A percentile compares a stretch with the other conserved stretches of the same genome.
These are phyloP conservation scores for Passer domesticus DNA, from an alignment of 2,113 vertebrate species.

Conservation along the genomic window DNA sequence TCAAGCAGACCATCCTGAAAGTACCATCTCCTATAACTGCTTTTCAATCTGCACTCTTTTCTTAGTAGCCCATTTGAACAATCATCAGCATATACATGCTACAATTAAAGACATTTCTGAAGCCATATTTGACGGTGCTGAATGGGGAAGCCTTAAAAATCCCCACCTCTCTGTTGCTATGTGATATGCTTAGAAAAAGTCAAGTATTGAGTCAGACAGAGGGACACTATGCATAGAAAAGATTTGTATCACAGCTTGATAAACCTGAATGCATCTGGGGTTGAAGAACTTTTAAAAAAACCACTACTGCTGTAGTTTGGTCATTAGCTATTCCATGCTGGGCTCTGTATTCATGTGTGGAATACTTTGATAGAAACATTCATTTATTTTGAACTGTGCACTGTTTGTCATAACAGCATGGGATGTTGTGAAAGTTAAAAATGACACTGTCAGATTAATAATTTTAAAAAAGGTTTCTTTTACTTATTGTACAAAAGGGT, in stretches of 20 bases:
- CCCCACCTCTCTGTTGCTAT: neutral
- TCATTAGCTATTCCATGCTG: constrained; percentile 20
- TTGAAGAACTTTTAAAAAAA: neutral
- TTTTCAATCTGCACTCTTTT: neutral
- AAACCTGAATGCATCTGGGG: neutral
- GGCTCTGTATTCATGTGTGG: neutral
- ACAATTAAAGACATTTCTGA: neutral
- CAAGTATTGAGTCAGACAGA: neutral
- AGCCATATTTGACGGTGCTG: neutral
- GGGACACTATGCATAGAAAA: neutral
- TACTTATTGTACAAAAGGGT: neutral
- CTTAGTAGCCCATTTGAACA: neutral
- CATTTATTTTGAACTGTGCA: neutral
- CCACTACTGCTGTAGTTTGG: neutral
- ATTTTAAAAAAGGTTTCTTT: constrained; percentile 3
- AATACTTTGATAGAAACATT: neutral
- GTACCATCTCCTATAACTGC: neutral
- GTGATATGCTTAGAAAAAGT: neutral
- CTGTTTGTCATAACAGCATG: constrained; percentile 36
- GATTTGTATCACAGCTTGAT: neutral
- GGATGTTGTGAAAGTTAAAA: constrained; percentile 19
- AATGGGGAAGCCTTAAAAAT: neutral
- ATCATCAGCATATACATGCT: neutral
- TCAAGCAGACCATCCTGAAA: neutral
- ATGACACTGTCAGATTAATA: neutral